Evolutionary conservation across 2,888 invertebrate genomes (phyloP).

Genomic region (Strigamia maritima): DNA sequence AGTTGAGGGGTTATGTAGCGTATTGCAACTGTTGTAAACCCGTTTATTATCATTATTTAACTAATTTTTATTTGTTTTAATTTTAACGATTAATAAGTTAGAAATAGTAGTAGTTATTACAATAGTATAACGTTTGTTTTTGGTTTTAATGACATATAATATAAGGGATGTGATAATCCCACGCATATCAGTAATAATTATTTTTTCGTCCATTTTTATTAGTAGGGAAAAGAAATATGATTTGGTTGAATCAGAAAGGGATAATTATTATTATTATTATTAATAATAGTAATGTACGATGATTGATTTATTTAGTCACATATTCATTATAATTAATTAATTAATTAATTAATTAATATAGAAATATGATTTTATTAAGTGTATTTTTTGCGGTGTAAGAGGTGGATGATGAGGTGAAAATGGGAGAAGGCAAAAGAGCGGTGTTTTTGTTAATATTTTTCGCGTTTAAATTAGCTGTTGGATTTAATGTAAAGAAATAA

Average conservation of each 20-base stretch:
- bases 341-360: too few species aligned
- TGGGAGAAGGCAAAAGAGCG: not conserved
- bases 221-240: not conserved
- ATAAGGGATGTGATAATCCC: not conserved
- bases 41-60: conserved; percentile 3
- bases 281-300: not conserved
- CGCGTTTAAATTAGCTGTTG: conserved; percentile 1
- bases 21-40: not conserved
- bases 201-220: not conserved
- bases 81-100: not conserved
- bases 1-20: not conserved
- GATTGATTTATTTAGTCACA: not conserved
- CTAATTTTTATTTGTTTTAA: not conserved
- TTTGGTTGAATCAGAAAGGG: not conserved
- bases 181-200: not conserved
- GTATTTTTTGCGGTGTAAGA: not conserved
- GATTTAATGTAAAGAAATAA: not conserved
- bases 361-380: not conserved
- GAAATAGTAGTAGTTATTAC: not conserved
- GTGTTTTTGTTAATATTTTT: not conserved
- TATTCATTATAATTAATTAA: not conserved
- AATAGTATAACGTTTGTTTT: not conserved
- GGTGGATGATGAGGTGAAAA: not conserved
- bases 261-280: not conserved
- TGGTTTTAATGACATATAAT: not conserved